These are phyloP conservation scores for Meles meles DNA, from an alignment of 2,113 vertebrate species.

Conservation along the genomic window DNA sequence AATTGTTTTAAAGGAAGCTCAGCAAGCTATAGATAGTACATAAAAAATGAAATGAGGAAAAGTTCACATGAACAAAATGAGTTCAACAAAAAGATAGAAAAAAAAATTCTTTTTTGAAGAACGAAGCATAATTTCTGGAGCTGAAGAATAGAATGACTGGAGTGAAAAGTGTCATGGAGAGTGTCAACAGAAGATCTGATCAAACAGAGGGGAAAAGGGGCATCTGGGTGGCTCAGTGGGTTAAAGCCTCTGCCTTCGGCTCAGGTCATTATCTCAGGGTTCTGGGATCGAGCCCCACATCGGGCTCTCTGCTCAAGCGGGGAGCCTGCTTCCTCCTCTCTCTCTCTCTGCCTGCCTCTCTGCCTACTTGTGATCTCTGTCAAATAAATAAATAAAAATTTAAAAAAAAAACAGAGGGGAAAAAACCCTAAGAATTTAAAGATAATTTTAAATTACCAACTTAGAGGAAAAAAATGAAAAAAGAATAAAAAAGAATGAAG, in stretches of 20 bases:
- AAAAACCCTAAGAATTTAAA: not conserved
- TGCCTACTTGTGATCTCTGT: no score
- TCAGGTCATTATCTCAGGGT: no score
- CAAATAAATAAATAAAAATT: no score
- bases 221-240: no score
- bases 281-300: no score
- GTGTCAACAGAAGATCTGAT: not conserved
- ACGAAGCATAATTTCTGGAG: not conserved
- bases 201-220: not conserved
- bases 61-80: not conserved
- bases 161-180: not conserved
- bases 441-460: not conserved
- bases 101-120: not conserved
- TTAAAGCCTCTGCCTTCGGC: no score
- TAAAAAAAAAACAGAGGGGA: not conserved
- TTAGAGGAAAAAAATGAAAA: not conserved
- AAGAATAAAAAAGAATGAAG: not conserved
- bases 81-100: not conserved
- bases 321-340: no score
- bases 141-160: not conserved
- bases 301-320: no score
- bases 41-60: not conserved
- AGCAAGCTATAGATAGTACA: not conserved
- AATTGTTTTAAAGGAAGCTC: not conserved
- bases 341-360: no score